phyloP scores from a whole-genome alignment of 2,113 vertebrate genomes.

The Phrynocephalus versicolor region DNA sequence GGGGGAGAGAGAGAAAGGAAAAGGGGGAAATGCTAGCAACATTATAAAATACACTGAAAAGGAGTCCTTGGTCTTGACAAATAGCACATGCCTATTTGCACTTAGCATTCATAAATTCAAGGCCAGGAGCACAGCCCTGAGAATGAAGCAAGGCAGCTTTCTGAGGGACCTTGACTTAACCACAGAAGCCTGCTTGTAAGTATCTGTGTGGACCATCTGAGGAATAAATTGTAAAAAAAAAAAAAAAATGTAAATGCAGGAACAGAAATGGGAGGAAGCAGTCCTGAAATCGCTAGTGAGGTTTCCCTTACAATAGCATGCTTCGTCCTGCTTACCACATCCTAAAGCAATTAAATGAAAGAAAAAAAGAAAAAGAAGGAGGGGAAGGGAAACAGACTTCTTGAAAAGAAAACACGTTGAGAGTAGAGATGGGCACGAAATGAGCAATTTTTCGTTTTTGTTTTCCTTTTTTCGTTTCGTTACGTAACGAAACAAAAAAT shows the following conservation, averaged over 20 bases:
- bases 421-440: no score
- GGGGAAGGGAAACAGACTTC: not conserved
- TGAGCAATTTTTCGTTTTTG: no score
- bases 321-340: conserved; percentile 59
- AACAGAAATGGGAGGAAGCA: conserved; percentile 54
- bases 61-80: conserved; percentile 21
- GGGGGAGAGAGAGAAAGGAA: not conserved
- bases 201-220: conserved; percentile 23
- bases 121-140: not conserved
- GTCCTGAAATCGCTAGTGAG: conserved; percentile 59
- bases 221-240: conserved; percentile 57
- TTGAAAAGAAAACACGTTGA: no score
- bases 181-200: conserved; percentile 31
- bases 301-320: conserved; percentile 44
- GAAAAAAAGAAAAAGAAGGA: not conserved
- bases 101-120: conserved; percentile 23
- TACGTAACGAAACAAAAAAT: no score
- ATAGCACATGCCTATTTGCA: not conserved
- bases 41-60: conserved; percentile 34
- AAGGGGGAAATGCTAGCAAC: not conserved
- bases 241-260: conserved; percentile 49
- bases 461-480: no score
- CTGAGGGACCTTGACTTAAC: conserved; percentile 38
- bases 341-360: conserved; percentile 50
- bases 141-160: conserved; percentile 13